phyloP scores from a whole-genome alignment of 2,888 invertebrate genomes.

The Melikaiella ostensackeni region DNA sequence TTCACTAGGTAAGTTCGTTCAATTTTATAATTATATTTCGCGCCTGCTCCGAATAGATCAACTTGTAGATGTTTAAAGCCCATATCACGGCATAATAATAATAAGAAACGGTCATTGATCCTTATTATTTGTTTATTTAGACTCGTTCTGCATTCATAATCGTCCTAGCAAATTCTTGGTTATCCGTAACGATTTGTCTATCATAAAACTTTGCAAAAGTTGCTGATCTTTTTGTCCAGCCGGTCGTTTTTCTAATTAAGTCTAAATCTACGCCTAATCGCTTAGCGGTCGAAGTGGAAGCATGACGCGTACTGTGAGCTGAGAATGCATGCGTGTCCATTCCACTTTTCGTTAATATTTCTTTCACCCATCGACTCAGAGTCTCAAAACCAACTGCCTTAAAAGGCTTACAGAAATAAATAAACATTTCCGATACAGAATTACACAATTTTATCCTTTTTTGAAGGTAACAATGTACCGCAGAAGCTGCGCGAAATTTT shows the following conservation, averaged over 20 bases:
- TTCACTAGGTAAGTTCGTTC: slow-evolving; percentile 23
- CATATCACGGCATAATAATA: background rate
- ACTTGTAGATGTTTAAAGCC: slow-evolving; percentile 8
- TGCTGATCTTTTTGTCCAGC: slow-evolving; percentile 40
- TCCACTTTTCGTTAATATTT: background rate
- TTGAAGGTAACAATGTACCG: slow-evolving; percentile 42
- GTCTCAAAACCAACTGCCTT: slow-evolving; percentile 18
- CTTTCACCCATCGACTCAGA: slow-evolving; percentile 45
- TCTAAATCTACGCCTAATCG: slow-evolving; percentile 39
- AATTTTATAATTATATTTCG: slow-evolving; percentile 18
- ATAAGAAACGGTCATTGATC: background rate
- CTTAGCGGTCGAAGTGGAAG: slow-evolving; percentile 44
- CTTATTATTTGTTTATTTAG: background rate
- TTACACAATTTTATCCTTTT: slow-evolving; percentile 35
- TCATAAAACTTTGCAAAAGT: slow-evolving; percentile 44
- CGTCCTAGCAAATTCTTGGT: background rate
- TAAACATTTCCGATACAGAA: background rate
- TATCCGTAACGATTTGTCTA: background rate
- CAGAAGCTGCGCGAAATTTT: slow-evolving; percentile 44
- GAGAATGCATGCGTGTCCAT: slow-evolving; percentile 39
- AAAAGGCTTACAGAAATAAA: background rate
- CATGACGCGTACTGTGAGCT: slow-evolving; percentile 39
- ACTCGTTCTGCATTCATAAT: background rate
- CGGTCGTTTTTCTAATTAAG: slow-evolving; percentile 41
- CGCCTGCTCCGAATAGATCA: slow-evolving; percentile 13